These are phyloP conservation scores for Resseliella maxima DNA, from an alignment of 2,888 invertebrate species.

Conservation along the genomic window DNA sequence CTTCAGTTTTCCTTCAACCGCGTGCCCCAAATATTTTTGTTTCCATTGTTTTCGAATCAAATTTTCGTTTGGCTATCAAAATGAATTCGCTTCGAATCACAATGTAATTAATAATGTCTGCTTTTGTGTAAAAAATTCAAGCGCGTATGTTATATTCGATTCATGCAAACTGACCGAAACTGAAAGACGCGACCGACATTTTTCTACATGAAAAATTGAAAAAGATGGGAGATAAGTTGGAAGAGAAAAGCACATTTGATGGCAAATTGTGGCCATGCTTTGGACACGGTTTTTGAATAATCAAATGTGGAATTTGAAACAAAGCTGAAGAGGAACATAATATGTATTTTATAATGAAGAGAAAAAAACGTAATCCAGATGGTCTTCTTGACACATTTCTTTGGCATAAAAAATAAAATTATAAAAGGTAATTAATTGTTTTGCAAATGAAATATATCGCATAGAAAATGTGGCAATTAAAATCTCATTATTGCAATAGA, in stretches of 20 bases:
- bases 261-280: constrained; percentile 14
- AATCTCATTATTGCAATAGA: background rate
- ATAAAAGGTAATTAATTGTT: constrained; percentile 33
- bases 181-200: background rate
- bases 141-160: background rate
- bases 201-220: constrained; percentile 40
- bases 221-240: constrained; percentile 32
- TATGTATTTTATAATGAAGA: background rate
- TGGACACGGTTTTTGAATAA: constrained; percentile 37
- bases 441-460: constrained; percentile 33
- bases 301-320: constrained; percentile 11
- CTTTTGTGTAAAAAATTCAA: background rate
- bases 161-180: constrained; percentile 42
- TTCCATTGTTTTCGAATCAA: background rate
- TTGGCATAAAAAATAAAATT: no score
- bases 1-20: background rate
- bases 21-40: background rate
- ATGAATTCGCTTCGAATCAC: constrained; percentile 37
- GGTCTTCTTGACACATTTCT: background rate
- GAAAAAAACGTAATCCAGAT: background rate
- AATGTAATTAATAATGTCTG: constrained; percentile 43
- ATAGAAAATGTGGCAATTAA: background rate
- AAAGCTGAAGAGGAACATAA: background rate
- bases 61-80: constrained; percentile 11
- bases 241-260: background rate